phyloP scores from a whole-genome alignment of 2,888 invertebrate species.

The Hyppa rectilinea region DNA sequence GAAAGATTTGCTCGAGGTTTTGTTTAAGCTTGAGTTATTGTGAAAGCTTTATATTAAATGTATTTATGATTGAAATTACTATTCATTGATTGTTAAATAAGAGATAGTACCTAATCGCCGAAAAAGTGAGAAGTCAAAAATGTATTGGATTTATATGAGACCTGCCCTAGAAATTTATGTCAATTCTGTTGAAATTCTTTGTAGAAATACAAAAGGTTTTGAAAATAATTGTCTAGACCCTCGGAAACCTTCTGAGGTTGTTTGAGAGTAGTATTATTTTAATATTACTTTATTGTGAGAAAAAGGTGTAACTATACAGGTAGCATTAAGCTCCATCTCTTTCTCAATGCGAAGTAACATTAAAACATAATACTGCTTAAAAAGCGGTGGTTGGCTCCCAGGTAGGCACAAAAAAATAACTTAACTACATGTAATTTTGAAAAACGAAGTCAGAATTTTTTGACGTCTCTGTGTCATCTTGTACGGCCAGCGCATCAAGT shows the following conservation, averaged over 20 bases:
- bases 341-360: too few relatives aligned
- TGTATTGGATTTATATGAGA: background rate
- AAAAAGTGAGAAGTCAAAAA: background rate
- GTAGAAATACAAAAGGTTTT: background rate
- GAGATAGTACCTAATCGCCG: background rate
- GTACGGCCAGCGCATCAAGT: too few relatives aligned
- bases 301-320: too few relatives aligned
- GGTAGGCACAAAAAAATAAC: background rate
- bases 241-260: too few relatives aligned
- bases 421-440: background rate
- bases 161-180: background rate
- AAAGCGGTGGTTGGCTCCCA: too few relatives aligned
- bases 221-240: background rate
- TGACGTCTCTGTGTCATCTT: background rate
- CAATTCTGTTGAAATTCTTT: background rate
- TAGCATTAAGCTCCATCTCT: too few relatives aligned
- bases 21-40: constrained; percentile 46
- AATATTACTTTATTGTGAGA: too few relatives aligned
- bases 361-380: too few relatives aligned
- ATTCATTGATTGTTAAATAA: background rate
- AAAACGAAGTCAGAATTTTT: background rate
- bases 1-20: constrained; percentile 29
- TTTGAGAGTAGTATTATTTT: too few relatives aligned
- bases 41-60: constrained; percentile 6
- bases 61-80: background rate